These are phyloP conservation scores for Cheiracanthium punctorium DNA, from an alignment of 2,888 invertebrate species.

Conservation along the genomic window DNA sequence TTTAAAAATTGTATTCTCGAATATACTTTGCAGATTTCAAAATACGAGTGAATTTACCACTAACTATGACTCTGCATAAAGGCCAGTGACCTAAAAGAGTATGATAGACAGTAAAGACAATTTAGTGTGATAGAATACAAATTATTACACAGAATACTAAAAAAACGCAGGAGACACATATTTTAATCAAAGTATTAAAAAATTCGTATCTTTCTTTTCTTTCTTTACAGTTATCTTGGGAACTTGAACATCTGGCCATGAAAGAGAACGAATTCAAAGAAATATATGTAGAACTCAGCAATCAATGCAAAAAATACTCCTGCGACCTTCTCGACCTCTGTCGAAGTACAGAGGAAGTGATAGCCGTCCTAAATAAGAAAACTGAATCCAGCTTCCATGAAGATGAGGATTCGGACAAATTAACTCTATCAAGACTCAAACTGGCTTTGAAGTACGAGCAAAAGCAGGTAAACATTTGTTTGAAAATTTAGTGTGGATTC, in stretches of 20 bases:
- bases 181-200: no score
- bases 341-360: constrained; percentile 78
- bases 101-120: no score
- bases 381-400: constrained; percentile 74
- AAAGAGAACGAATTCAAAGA: constrained; percentile 79
- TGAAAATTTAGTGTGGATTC: no score
- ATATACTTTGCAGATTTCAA: no score
- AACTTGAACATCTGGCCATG: constrained; percentile 78
- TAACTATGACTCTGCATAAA: no score
- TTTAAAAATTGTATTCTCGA: no score
- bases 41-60: no score
- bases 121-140: no score
- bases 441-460: constrained; percentile 80
- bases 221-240: constrained; percentile 78
- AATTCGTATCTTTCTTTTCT: neutral
- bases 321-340: constrained; percentile 79
- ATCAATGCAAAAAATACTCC: constrained; percentile 79
- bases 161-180: no score
- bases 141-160: no score
- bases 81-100: no score
- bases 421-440: constrained; percentile 78
- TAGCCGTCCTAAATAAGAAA: constrained; percentile 78
- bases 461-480: constrained; percentile 78
- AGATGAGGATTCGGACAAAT: constrained; percentile 74
- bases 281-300: constrained; percentile 77